Evolutionary conservation across 2,888 invertebrate species (phyloP), one percentile per base, ranked within the genome.

Genomic region (Xanthostigma xanthostigma): DNA sequence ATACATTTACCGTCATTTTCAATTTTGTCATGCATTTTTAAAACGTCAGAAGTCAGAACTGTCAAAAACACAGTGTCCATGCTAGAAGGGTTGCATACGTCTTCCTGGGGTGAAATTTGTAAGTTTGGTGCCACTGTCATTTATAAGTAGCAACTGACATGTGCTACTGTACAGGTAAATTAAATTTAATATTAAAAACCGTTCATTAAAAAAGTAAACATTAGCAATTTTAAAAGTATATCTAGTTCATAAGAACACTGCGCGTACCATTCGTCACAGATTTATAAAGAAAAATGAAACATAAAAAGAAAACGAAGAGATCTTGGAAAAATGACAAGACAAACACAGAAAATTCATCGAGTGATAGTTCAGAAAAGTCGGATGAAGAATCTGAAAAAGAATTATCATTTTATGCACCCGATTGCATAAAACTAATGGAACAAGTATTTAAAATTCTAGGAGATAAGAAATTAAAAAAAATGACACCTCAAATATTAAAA

Each of bases 381-480:
- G 60, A 56, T 43, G 62, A 60, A 41, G 62, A 60, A 8, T 62
- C 61, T 50, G 64, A 64, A 54, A 65, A 66, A 52, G 68, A 67
- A 57, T 54, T 68, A 34, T 63, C 60, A 10, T 58, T 60, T 56
- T 67, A 67, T 52, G 53, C 60, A 5, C 62, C 64, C 46, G 66
- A 68, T 55, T 55, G 65, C 45, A 64, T 68, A 8, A 64, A 64
- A 53, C 53, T 68, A 37, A 68, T 68, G 67, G 67, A 66, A 54
- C 63, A 68, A 55, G 62, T 67, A 13, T 55, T 67, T 45, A 66
- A 66, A 55, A 61, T 64, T 34, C 60, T 68, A 5, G 67, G 66
- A 54, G 62, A 65, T 0, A 66, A 63, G 51, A 65, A 65, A 58
- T 66, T 68, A 40, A 65, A 62, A 55, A 52, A 57, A 13, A 64